Conservation (phyloP, 2,888 invertebrate genomes). For the Euclidia mi region DNA sequence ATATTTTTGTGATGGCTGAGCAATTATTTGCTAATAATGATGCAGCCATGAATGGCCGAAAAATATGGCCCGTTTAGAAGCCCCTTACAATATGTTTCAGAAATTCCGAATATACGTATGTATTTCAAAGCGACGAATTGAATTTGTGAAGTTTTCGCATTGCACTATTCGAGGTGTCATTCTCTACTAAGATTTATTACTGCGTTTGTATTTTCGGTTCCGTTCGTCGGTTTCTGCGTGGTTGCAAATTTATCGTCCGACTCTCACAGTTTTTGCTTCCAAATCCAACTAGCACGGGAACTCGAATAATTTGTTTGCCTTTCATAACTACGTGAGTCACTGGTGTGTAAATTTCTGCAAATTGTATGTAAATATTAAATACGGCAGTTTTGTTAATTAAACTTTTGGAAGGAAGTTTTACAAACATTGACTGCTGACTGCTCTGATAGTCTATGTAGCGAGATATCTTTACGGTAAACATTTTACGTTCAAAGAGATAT, state of each 20-base stretch:
- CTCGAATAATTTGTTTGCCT: not conserved
- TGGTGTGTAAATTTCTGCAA: not conserved
- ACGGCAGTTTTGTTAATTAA: too few species aligned
- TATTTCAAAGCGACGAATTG: slow-evolving; percentile 7
- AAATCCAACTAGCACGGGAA: not conserved
- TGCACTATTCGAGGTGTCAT: slow-evolving; percentile 10
- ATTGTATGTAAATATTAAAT: not conserved
- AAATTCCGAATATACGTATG: not conserved
- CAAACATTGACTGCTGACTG: too few species aligned
- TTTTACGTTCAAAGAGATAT: too few species aligned
- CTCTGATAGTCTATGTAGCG: too few species aligned
- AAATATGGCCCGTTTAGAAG: too few species aligned
- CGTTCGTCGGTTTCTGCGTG: slow-evolving; percentile 24
- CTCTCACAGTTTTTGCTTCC: slow-evolving; percentile 16
- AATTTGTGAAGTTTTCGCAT: slow-evolving; percentile 21
- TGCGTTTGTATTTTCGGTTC: slow-evolving; percentile 24
- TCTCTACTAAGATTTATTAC: slow-evolving; percentile 31
- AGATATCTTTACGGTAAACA: too few species aligned
- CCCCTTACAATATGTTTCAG: too few species aligned
- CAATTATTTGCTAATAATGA: too few species aligned
- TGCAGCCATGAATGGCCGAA: too few species aligned
- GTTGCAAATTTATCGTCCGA: slow-evolving; percentile 24
- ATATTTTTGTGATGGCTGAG: too few species aligned
- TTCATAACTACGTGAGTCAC: slow-evolving; percentile 5
- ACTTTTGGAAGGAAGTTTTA: too few species aligned